These are phyloP conservation scores for Alosa sapidissima DNA, from an alignment of 2,797 vertebrate genomes.

Conservation along the genomic window DNA sequence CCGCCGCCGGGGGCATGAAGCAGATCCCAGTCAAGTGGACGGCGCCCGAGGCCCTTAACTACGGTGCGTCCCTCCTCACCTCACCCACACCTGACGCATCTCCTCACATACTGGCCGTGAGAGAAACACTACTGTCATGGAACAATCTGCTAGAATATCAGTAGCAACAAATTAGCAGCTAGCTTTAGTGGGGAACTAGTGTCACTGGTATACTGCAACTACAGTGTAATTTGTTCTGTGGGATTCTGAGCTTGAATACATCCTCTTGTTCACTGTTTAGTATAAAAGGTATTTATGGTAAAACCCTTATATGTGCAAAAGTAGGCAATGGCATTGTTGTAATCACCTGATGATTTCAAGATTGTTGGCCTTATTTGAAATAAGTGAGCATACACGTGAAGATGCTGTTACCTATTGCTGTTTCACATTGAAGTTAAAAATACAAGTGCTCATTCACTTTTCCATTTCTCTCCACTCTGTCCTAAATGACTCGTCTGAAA, in stretches of 20 bases:
- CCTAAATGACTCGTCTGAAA: background rate
- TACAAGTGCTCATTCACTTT: background rate
- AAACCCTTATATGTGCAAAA: too few relatives aligned
- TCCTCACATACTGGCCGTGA: background rate
- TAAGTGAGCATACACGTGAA: too few relatives aligned
- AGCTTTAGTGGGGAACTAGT: background rate
- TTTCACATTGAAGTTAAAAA: background rate
- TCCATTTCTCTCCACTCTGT: background rate
- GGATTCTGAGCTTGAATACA: background rate
- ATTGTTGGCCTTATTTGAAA: too few relatives aligned
- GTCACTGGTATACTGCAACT: background rate
- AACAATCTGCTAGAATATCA: background rate
- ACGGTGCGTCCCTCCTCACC: constrained; percentile 71
- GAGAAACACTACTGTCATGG: background rate
- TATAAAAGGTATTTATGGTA: background rate
- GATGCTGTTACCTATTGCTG: background rate
- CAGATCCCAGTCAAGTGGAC: constrained; percentile 98
- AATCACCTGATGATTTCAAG: background rate
- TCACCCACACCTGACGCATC: background rate
- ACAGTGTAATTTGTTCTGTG: background rate
- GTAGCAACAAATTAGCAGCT: background rate
- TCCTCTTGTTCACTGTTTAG: background rate
- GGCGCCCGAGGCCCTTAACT: constrained; percentile 92
- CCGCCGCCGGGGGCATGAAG: constrained; percentile 83
- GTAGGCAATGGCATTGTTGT: too few relatives aligned